Percentiles rank a stretch among this genome's conserved stretches.
phyloP scores from a whole-genome alignment of 2,113 vertebrate species.

The Rhabdornis inornatus region DNA sequence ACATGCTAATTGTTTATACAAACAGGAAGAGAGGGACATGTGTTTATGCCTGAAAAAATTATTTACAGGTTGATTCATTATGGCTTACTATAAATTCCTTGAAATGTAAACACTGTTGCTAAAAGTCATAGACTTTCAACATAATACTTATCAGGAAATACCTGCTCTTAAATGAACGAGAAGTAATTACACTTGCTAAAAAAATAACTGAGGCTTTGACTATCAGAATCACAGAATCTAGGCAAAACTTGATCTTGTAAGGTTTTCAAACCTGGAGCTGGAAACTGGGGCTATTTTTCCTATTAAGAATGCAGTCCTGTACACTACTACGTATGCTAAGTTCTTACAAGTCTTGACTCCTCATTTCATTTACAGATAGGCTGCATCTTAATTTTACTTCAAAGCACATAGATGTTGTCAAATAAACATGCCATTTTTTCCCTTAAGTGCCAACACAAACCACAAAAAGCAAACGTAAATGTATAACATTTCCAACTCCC shows the following conservation, averaged over 20 bases:
- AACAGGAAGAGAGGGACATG: not conserved
- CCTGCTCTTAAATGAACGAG: not conserved
- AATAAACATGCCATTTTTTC: not conserved
- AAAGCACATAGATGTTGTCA: not conserved
- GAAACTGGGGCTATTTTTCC: not conserved
- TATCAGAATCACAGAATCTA: not conserved
- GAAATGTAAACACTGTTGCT: not conserved
- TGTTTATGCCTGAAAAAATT: not conserved
- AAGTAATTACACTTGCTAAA: not conserved
- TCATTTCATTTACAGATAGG: not conserved
- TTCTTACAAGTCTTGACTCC: not conserved
- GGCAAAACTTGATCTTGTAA: not conserved
- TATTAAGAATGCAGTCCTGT: not conserved
- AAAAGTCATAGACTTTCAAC: not conserved
- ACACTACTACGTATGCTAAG: not conserved
- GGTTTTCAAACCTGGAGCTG: not conserved
- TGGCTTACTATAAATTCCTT: not conserved
- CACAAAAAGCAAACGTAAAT: not conserved
- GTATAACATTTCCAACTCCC: not conserved
- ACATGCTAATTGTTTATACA: not conserved
- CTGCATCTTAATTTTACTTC: not conserved
- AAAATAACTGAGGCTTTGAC: not conserved
- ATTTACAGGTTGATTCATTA: slow-evolving; percentile 10
- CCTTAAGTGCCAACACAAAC: not conserved
- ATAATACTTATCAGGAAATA: not conserved